Evolutionary conservation across 2,113 vertebrate genomes (phyloP), one percentile per base, ranked within the genome.

Genomic region (Poeciliopsis turrubarensis): DNA sequence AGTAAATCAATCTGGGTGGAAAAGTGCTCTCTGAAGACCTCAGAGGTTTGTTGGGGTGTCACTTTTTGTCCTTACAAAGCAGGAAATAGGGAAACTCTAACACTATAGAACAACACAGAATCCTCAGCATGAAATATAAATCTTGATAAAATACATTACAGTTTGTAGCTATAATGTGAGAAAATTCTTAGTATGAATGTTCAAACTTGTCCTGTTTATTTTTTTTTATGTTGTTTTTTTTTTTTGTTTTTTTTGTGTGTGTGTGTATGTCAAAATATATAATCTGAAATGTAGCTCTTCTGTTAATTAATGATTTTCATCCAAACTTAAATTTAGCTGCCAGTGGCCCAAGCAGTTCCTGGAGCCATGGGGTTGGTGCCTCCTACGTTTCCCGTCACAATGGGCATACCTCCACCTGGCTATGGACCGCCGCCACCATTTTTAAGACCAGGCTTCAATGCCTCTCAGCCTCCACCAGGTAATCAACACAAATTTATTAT

Each of bases 381-480:
- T 31, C 97, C 98, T 68, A 80, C 96, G 0, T 99, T 96, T 91
- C 96, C 97, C 5, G 97, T 99, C 79, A 94, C 95, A 19, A 98
- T 99, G 98, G 84, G 97, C 1, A 97, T 99, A 78, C 98, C 98
- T 54, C 98, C 98, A 74, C 98, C 98, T 80, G 98, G 98, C 65
- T 99, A 95, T 47, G 96, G 96, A 71, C 97, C 96, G 10, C 98
- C 97, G 15, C 98, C 97, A 68, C 98, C 98, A 57, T 96, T 99
- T 86, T 84, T 96, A 57, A 92, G 97, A 75, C 95, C 97, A 0
- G 93, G 95, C 73, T 99, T 99, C 88, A 99, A 99, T 82, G 94
- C 97, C 82, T 94, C 97, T 13, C 97, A 99, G 30, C 98, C 98
- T 82, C 98, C 98, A 51, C 98, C 98, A 85, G 98, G 98, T 99